Evolutionary conservation across 2,888 invertebrate genomes (phyloP), one percentile per base, ranked within the genome.

Genomic region (Macropis europaea): DNA sequence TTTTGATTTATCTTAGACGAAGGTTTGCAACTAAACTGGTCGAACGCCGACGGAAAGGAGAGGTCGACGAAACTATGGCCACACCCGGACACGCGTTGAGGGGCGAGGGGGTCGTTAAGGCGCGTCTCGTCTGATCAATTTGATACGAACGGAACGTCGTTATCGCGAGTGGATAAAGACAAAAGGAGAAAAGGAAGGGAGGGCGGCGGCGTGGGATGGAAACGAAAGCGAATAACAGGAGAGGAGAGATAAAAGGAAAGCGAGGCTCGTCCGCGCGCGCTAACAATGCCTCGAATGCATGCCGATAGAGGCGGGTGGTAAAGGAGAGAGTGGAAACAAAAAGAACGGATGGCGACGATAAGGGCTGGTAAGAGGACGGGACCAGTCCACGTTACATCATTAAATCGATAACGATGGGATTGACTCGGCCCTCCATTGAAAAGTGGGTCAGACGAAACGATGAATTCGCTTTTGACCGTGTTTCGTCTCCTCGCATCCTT

Each of bases 151-250:
- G 62, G 72, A 76, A 73, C 61, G 52, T 81, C 72, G 67, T 81
- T 81, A 80, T 77, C 73, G 68, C 52, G 59, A 56, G 61, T 57
- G 62, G 60, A 47, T 63, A 64, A 71, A 64, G 71, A 64, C 57
- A 50, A 61, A 70, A 66, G 66, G 57, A 34, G 70, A 60, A 64
- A 69, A 56, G 64, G 71, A 56, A 54, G 32, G 64, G 26, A 42
- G 62, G 47, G 40, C 36, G 11, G 24, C 15, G 45, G 45, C 43
- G 59, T 45, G 38, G 42, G 19, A 40, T 48, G 7, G 54, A 22
- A 61, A 24, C 26, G 36, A 68, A 62, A 54, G 56, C 43, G 52
- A 52, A 53, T 50, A 67, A 54, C 47, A 36, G 48, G 43, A 47
- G 28, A 56, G 34, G 40, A 22, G 56, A 56, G 66, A 72, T 50